phyloP scores from a whole-genome alignment of 23 tunicate genomes.

The Diplosoma virens region DNA sequence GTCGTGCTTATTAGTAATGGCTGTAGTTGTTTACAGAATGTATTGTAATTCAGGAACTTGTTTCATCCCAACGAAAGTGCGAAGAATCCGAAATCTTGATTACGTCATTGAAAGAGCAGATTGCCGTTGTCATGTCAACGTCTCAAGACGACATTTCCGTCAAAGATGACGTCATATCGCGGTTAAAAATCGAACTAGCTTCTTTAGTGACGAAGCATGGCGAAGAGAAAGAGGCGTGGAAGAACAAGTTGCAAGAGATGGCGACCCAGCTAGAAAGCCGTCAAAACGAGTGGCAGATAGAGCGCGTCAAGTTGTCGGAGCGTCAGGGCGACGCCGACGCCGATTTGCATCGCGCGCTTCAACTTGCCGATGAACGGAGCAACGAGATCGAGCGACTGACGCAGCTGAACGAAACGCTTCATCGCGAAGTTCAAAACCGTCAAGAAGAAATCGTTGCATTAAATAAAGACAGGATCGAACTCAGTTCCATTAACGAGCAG shows the following conservation, averaged over 20 bases:
- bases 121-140: conserved; percentile 4
- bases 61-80: conserved; percentile 13
- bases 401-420: background rate
- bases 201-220: background rate
- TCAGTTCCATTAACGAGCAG: background rate
- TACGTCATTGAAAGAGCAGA: conserved; percentile 57
- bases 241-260: background rate
- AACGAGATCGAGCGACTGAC: background rate
- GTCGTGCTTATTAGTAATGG: background rate
- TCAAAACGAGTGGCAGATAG: background rate
- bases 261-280: background rate
- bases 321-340: background rate
- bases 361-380: background rate
- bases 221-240: conserved; percentile 2
- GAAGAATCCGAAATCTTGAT: conserved; percentile 50
- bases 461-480: background rate
- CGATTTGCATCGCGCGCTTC: background rate
- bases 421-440: background rate
- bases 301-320: background rate
- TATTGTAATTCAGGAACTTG: conserved; percentile 38
- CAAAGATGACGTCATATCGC: conserved; percentile 20
- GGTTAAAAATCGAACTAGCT: conserved; percentile 10
- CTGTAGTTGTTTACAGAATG: background rate
- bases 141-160: conserved; percentile 19
- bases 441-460: background rate